phyloP scores from a whole-genome alignment of 2,113 vertebrate species.

The Misgurnus anguillicaudatus region DNA sequence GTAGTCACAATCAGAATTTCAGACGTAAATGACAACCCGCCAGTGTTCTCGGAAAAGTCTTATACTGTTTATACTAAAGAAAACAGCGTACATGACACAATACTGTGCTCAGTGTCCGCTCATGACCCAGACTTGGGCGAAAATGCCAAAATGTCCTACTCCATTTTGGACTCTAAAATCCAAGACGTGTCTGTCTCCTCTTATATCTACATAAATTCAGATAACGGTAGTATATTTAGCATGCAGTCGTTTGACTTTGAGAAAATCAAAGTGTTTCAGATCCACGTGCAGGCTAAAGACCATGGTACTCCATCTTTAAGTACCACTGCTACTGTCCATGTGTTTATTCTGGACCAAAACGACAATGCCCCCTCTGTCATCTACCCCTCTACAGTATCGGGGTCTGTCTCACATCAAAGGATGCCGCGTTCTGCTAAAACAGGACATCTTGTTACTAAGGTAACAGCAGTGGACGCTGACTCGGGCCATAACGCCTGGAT shows the following conservation, averaged over 20 bases:
- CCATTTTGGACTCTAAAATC: slow-evolving; percentile 67
- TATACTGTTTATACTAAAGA: slow-evolving; percentile 80
- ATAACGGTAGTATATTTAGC: slow-evolving; percentile 73
- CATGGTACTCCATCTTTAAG: slow-evolving; percentile 67
- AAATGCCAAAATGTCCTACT: slow-evolving; percentile 77
- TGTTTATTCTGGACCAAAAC: slow-evolving; percentile 73
- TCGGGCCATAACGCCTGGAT: slow-evolving; percentile 60
- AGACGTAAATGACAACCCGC: slow-evolving; percentile 85
- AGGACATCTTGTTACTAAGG: slow-evolving; percentile 71
- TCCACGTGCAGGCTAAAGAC: slow-evolving; percentile 76
- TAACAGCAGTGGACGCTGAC: slow-evolving; percentile 73
- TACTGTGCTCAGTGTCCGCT: slow-evolving; percentile 78
- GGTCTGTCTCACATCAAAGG: slow-evolving; percentile 65
- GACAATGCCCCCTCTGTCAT: slow-evolving; percentile 71
- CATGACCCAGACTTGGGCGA: slow-evolving; percentile 76
- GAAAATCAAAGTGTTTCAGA: slow-evolving; percentile 76
- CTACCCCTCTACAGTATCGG: slow-evolving; percentile 63
- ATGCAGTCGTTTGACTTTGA: slow-evolving; percentile 77
- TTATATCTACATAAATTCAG: slow-evolving; percentile 76
- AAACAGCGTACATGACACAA: slow-evolving; percentile 74
- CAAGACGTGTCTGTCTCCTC: slow-evolving; percentile 69
- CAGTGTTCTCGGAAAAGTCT: slow-evolving; percentile 70
- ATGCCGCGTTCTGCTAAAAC: slow-evolving; percentile 68
- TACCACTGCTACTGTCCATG: slow-evolving; percentile 68
- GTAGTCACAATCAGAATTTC: slow-evolving; percentile 78